Conservation (phyloP, 2,113 vertebrate species). For the Aix galericulata region DNA sequence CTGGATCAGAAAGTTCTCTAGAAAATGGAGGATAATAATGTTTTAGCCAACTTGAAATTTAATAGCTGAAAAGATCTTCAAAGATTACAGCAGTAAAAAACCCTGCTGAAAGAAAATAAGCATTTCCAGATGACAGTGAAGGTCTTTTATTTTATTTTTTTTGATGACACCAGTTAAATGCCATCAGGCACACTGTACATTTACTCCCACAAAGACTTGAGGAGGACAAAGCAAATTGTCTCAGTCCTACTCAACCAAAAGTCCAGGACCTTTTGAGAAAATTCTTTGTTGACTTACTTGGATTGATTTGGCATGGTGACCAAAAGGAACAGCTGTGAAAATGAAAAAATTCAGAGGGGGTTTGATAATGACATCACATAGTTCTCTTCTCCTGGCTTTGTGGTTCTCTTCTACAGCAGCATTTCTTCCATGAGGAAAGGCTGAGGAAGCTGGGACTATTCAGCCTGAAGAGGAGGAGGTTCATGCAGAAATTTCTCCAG, state of each 20-base stretch:
- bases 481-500: background rate
- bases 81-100: background rate
- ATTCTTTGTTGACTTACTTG: background rate
- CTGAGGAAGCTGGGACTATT: background rate
- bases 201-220: background rate
- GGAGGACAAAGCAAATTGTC: background rate
- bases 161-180: background rate
- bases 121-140: background rate
- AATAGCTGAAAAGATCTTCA: background rate
- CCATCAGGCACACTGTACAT: background rate
- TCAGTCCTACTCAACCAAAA: background rate
- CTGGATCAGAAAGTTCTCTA: background rate
- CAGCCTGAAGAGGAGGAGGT: background rate
- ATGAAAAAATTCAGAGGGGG: background rate
- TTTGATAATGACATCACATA: background rate
- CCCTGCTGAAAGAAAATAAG: background rate
- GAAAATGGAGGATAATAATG: background rate
- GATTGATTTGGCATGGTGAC: background rate
- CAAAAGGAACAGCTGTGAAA: background rate
- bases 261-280: background rate
- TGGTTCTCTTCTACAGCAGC: background rate
- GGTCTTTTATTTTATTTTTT: background rate
- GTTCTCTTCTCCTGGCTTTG: background rate
- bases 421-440: background rate
- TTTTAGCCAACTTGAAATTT: background rate